A percentile compares a stretch with the other conserved stretches of the same genome.
These are phyloP conservation scores for Carterocephalus palaemon DNA, from an alignment of 2,888 invertebrate species.

Conservation along the genomic window DNA sequence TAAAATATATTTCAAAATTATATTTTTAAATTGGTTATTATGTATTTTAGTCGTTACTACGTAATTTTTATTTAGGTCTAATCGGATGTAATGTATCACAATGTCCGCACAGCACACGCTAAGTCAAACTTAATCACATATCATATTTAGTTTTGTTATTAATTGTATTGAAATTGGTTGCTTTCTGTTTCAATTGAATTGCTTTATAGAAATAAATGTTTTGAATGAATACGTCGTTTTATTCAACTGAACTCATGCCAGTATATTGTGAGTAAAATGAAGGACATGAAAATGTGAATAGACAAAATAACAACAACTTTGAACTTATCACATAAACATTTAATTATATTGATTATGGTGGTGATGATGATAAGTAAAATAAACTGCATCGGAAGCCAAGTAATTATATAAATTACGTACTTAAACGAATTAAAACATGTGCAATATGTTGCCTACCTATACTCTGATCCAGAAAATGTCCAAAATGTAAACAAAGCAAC, in stretches of 20 bases:
- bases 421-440: too few species aligned
- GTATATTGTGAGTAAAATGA: too few species aligned
- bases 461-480: too few species aligned
- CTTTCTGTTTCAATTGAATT: conserved; percentile 70
- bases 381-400: too few species aligned
- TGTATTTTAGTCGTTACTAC: conserved; percentile 66
- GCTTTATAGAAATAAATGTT: conserved; percentile 72
- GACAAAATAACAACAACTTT: too few species aligned
- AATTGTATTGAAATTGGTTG: conserved; percentile 70
- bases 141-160: conserved; percentile 74
- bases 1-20: conserved; percentile 62
- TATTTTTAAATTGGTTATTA: conserved; percentile 61
- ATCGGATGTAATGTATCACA: conserved; percentile 42
- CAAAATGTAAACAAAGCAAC: too few species aligned
- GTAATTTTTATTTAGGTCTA: conserved; percentile 48
- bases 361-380: too few species aligned
- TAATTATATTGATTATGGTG: too few species aligned
- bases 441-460: too few species aligned
- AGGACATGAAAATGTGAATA: too few species aligned
- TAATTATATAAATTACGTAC: too few species aligned
- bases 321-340: too few species aligned
- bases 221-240: conserved; percentile 44
- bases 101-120: conserved; percentile 57
- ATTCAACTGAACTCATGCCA: conserved; percentile 18
- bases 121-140: conserved; percentile 74